phyloP scores from a whole-genome alignment of 1,140 invertebrate genomes.

The Temnothorax nylanderi region DNA sequence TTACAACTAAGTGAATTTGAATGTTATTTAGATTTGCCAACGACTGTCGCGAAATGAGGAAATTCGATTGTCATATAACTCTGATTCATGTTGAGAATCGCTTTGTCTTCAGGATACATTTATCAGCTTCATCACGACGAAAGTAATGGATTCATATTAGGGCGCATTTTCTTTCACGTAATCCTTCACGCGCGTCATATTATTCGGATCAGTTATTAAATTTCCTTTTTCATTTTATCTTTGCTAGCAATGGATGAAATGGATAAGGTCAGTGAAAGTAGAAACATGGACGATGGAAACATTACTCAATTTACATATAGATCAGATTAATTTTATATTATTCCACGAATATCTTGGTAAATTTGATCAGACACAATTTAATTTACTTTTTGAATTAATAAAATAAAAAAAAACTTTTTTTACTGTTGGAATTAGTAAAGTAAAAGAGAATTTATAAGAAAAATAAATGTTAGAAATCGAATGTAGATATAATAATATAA shows the following conservation, averaged over 20 bases:
- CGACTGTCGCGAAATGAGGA: slow-evolving; percentile 11
- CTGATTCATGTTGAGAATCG: slow-evolving; percentile 11
- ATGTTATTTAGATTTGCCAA: slow-evolving; percentile 15
- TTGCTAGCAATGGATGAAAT: slow-evolving; percentile 6
- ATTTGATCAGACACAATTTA: neutral
- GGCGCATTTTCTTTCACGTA: slow-evolving; percentile 26
- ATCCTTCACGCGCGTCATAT: slow-evolving; percentile 47
- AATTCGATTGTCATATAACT: slow-evolving; percentile 16
- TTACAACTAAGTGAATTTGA: slow-evolving; percentile 14
- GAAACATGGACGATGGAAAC: slow-evolving; percentile 23
- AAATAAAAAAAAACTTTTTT: neutral
- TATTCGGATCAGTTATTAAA: slow-evolving; percentile 48
- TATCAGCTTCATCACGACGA: slow-evolving; percentile 36
- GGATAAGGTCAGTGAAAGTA: slow-evolving; percentile 11
- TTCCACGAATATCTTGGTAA: neutral
- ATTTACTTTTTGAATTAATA: neutral
- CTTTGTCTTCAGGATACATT: slow-evolving; percentile 42
- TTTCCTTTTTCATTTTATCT: slow-evolving; percentile 36
- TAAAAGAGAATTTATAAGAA: neutral
- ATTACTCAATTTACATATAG: neutral
- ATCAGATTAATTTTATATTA: slow-evolving; percentile 6
- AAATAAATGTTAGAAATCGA: neutral
- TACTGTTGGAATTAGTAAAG: neutral
- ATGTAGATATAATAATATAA: neutral
- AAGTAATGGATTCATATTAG: slow-evolving; percentile 57